These are phyloP conservation scores for Chrysodeixis includens DNA, from an alignment of 2,888 invertebrate genomes.

Conservation along the genomic window DNA sequence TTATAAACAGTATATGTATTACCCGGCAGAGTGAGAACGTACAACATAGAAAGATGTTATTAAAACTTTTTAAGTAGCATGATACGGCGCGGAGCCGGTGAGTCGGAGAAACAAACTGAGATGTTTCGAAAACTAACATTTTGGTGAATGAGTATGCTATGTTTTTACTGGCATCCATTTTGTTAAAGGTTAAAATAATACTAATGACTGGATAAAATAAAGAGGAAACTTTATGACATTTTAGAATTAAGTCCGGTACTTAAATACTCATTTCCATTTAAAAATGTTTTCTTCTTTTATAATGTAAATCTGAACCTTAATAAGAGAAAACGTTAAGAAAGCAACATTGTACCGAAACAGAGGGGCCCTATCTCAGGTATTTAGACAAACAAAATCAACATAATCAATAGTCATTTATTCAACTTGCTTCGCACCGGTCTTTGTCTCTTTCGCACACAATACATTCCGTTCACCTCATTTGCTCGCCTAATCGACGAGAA, in stretches of 20 bases:
- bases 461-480: conserved; percentile 77
- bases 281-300: not conserved
- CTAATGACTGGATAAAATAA: too few species aligned
- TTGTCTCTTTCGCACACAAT: conserved; percentile 73
- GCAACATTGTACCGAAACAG: conserved; percentile 16
- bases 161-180: not conserved
- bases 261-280: not conserved
- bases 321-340: conserved; percentile 15
- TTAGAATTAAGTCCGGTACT: not conserved
- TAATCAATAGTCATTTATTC: conserved; percentile 64
- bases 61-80: not conserved
- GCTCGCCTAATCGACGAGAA: conserved; percentile 78
- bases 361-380: conserved; percentile 40
- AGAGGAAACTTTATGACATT: not conserved
- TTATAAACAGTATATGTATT: not conserved
- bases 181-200: not conserved
- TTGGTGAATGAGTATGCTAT: too few species aligned
- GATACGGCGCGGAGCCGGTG: not conserved
- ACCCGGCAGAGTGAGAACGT: not conserved
- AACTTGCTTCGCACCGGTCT: conserved; percentile 60
- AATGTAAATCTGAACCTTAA: not conserved
- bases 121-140: not conserved
- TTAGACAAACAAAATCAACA: conserved; percentile 58
- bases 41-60: not conserved
- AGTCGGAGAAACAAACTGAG: not conserved